Evolutionary conservation across 2,113 vertebrate species (phyloP).

Genomic region (Noctilio leporinus): DNA sequence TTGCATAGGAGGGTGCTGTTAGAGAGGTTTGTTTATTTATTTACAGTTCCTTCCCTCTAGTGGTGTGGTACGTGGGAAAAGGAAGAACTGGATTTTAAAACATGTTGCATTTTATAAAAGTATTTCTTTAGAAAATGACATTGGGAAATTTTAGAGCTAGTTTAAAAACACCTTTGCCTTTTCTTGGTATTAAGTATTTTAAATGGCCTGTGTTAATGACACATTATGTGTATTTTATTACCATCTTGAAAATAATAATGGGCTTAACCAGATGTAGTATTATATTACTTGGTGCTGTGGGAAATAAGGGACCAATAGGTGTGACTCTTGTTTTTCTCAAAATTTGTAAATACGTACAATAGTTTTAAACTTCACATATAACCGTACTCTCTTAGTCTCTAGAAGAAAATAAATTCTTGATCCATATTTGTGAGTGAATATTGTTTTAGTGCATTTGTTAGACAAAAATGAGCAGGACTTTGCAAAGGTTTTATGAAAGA

Average conservation of each 20-base stretch:
- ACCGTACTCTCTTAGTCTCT: not conserved
- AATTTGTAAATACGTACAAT: not conserved
- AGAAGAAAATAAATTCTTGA: slow-evolving; percentile 7
- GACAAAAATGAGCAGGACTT: slow-evolving; percentile 1
- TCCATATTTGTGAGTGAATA: not conserved
- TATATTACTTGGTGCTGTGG: not conserved
- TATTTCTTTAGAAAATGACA: not conserved
- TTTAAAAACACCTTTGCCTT: not conserved
- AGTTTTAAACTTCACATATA: not conserved
- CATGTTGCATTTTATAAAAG: not conserved
- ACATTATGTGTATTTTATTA: not conserved
- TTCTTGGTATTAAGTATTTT: slow-evolving; percentile 3
- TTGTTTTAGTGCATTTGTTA: not conserved
- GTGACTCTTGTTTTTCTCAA: not conserved
- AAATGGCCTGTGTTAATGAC: not conserved
- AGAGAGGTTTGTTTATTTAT: not conserved
- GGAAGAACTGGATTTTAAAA: not conserved
- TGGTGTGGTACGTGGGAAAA: not conserved
- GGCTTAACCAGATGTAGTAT: not conserved
- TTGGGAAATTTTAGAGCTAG: not conserved
- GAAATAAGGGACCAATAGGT: not conserved
- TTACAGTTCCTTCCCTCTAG: not conserved
- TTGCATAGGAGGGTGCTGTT: not conserved
- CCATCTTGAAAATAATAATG: not conserved
- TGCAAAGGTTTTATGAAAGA: slow-evolving; percentile 24